Evolutionary conservation across 2,888 invertebrate genomes (phyloP), one percentile per base, ranked within the genome.

Genomic region (Ormia ochracea): DNA sequence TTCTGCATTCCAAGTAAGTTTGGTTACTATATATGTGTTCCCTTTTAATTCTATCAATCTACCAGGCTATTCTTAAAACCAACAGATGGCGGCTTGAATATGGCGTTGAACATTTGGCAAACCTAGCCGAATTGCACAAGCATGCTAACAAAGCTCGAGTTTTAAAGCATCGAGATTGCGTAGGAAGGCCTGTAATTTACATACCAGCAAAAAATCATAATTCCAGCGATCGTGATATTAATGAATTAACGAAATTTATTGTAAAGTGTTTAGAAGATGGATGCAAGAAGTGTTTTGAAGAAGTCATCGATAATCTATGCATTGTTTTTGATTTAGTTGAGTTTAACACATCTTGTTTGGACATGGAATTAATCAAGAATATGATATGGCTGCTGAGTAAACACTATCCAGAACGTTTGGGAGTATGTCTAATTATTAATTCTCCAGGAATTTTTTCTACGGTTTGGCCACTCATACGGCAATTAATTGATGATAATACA

Each of bases 1-100:
- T 87, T 91, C 91, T 84, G 93, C 95, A 78, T 94, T 94, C 88
- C 93, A 94, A 92, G 94, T 94, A 89, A 87, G 85, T 43, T 28
- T 68, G 12, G 10, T 31, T 23, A 21, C 5, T 48, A 28, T 50
- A 65, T 33, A n/a, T 26, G n/a, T 4, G 26, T 41, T 52, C 36
- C 21, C 10, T 41, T 81, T 65, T 74, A 54, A 36, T 69, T 90
- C 90, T 36, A 48, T 56, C 65, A 90, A 90, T 38, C n/a, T 28
- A 0, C 1, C 85, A 94, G 94, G 94, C 94, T 63, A 92, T 95
- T 84, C 88, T 95, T 78, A 95, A 94, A 91, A 94, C 94, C 54
- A 94, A 95, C 86, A 94, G 94, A 89, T 95, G 95, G 95, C 91
- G 94, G 81, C 91, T 91, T 59, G 94, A 94, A 82, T 95, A 94